Evolutionary conservation across 2,797 vertebrate species (phyloP).

Genomic region (Corythornis leucogaster): DNA sequence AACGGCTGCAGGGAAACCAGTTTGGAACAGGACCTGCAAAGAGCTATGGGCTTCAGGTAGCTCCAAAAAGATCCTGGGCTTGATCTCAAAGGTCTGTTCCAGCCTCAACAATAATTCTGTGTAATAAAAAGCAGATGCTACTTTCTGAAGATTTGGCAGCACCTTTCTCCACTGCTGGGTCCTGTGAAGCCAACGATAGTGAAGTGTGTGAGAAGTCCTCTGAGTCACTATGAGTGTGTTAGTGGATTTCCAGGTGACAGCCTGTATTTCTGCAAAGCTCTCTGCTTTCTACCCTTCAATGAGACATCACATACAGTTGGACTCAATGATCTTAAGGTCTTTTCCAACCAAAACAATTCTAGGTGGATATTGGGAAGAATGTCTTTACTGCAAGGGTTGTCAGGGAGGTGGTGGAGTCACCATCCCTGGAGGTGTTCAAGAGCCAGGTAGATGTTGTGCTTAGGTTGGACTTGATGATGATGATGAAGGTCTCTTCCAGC

Average conservation of each 20-base stretch:
- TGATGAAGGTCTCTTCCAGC: too few relatives aligned
- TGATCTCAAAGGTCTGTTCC: too few relatives aligned
- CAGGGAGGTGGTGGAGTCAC: too few relatives aligned
- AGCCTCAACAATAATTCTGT: too few relatives aligned
- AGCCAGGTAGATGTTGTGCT: too few relatives aligned
- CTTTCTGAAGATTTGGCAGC: background rate
- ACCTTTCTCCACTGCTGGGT: background rate
- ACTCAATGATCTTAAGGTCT: too few relatives aligned
- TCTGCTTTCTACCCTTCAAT: background rate
- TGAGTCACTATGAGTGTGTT: background rate
- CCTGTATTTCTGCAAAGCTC: background rate
- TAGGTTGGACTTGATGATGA: too few relatives aligned
- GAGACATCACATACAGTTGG: background rate
- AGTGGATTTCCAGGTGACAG: rapidly evolving
- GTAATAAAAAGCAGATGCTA: background rate
- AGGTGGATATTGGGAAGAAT: too few relatives aligned
- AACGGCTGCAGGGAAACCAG: too few relatives aligned
- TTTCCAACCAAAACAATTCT: background rate
- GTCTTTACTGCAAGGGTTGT: too few relatives aligned
- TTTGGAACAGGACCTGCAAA: background rate
- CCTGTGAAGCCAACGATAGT: background rate
- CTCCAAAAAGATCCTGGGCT: background rate
- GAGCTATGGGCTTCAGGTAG: background rate
- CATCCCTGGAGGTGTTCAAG: too few relatives aligned
- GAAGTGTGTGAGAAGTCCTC: background rate